Percentiles rank a stretch among this genome's conserved stretches.
phyloP scores from a whole-genome alignment of 30 jellyfish, hydroid and myxozoan genomes.

The Clytia hemisphaerica region DNA sequence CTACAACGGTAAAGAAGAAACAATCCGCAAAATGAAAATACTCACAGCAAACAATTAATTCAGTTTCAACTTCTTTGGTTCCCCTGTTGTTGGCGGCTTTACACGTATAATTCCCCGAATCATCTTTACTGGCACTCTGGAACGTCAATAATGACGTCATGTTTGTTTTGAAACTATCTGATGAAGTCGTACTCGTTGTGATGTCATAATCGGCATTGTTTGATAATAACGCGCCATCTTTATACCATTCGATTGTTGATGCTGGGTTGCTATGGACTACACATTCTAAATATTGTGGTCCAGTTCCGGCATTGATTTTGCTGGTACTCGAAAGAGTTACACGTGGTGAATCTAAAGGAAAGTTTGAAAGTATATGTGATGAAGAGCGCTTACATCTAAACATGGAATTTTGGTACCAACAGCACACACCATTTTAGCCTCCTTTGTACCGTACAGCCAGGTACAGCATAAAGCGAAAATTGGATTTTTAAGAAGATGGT shows the following conservation, averaged over 20 bases:
- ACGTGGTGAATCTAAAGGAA: too few relatives aligned
- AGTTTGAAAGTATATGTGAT: too few relatives aligned
- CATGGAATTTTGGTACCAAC: too few relatives aligned
- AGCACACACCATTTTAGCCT: too few relatives aligned
- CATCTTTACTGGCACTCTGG: neutral
- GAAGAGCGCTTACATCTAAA: too few relatives aligned
- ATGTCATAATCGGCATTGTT: neutral
- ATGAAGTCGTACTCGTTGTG: neutral
- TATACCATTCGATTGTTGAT: slow-evolving; percentile 5
- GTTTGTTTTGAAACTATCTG: neutral
- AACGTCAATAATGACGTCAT: neutral
- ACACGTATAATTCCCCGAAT: slow-evolving; percentile 6
- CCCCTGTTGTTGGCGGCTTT: slow-evolving; percentile 3
- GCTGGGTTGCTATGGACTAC: neutral
- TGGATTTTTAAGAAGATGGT: too few relatives aligned
- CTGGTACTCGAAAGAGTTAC: too few relatives aligned
- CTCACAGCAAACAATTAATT: slow-evolving; percentile 4
- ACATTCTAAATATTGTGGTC: neutral
- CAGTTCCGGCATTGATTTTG: too few relatives aligned
- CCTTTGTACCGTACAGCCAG: too few relatives aligned
- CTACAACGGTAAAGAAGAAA: too few relatives aligned
- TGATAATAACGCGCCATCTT: neutral
- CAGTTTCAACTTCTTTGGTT: neutral
- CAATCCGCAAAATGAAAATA: too few relatives aligned
- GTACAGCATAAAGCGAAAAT: too few relatives aligned